Evolutionary conservation across 2,888 invertebrate species (phyloP).

Genomic region (Ectemnius lituratus): DNA sequence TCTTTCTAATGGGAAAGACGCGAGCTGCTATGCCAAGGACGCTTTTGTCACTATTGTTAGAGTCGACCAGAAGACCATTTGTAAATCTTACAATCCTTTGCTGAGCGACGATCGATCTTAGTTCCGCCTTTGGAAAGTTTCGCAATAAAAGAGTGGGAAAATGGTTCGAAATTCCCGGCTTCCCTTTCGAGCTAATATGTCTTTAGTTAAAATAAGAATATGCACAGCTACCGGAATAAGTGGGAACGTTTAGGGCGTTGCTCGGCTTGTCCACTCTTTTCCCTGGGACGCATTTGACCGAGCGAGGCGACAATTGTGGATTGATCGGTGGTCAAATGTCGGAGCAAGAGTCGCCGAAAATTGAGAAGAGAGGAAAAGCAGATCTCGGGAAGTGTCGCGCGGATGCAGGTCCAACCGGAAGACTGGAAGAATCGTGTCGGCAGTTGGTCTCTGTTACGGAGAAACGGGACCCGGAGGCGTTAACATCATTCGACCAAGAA

Average conservation of each 20-base stretch:
- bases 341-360: constrained; percentile 12
- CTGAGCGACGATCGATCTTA: constrained; percentile 61
- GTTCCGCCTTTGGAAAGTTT: constrained; percentile 48
- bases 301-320: constrained; percentile 31
- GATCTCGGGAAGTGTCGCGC: constrained; percentile 37
- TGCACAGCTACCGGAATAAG: not conserved
- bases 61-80: constrained; percentile 32
- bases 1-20: not conserved
- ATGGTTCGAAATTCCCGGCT: constrained; percentile 11
- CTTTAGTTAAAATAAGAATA: constrained; percentile 18
- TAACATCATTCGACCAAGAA: constrained; percentile 55
- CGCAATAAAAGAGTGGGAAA: constrained; percentile 34
- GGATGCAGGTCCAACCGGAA: constrained; percentile 61
- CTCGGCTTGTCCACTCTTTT: constrained; percentile 29
- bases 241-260: constrained; percentile 29
- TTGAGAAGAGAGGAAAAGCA: constrained; percentile 49
- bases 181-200: constrained; percentile 39
- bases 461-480: constrained; percentile 65
- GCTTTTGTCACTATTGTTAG: constrained; percentile 9
- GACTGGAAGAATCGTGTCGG: constrained; percentile 57
- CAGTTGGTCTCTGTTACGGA: constrained; percentile 55
- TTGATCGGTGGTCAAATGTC: constrained; percentile 36
- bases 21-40: not conserved
- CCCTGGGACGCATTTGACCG: constrained; percentile 14
- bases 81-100: constrained; percentile 40